Evolutionary conservation across 2,113 vertebrate species (phyloP), one percentile per base, ranked within the genome.

Genomic region (Xiphophorus maculatus): DNA sequence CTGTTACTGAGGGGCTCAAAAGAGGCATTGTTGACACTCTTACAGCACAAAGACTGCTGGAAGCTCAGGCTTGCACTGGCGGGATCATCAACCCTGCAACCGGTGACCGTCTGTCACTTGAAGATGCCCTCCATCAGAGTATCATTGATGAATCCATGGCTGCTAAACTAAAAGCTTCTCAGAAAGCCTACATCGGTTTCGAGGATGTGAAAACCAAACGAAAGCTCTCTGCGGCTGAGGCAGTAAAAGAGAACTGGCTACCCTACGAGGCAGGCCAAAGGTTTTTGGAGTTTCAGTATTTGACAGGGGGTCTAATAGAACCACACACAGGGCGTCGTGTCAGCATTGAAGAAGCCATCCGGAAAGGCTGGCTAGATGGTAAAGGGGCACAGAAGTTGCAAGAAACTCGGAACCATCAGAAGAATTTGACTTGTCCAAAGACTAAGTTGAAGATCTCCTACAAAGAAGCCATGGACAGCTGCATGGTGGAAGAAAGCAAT

Each of bases 401-500:
- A 79, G 96, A 99, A 79, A 93, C 93, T 1, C 93, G 87, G 77
- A 97, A 83, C 91, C 95, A 98, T 61, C 90, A 91, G 80, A 99
- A 97, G 83, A 96, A 96, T 89, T 92, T 99, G 81, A 99, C 97
- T 44, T 99, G 98, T 79, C 98, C 98, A 62, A 99, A 99, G 92
- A 99, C 98, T 71, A 99, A 99, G 73, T 94, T 99, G 85, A 99
- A 98, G 93, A 97, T 99, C 86, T 97, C 98, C 37, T 99, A 98
- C 89, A 98, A 97, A 88, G 95, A 99, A 74, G 98, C 98, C 22
- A 94, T 99, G 94, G 98, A 96, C 82, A 94, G 94, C 66, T 99
- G 96, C 77, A 98, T 99, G 98, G 97, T 99, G 79, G 98, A 99
- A 85, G 97, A 98, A 51, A 93, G 94, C 91, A 98, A 96, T 0